Evolutionary conservation across 1,140 invertebrate genomes (phyloP), one percentile per base, ranked within the genome.

Genomic region (Antheraea mylitta): DNA sequence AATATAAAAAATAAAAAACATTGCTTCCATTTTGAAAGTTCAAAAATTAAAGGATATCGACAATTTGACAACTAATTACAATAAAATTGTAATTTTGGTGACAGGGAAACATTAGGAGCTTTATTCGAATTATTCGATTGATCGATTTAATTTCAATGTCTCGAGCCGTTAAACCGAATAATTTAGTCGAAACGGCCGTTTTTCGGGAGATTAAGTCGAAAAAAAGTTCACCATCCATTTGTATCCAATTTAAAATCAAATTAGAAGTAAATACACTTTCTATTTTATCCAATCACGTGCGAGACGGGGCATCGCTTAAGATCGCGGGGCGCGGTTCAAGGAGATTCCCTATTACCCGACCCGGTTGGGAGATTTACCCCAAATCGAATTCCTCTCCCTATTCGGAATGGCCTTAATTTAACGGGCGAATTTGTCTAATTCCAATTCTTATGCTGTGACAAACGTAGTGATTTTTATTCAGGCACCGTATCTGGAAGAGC

Each of bases 341-440:
- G 82, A 84, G 82, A 80, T 78, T 75, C 77, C 71, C 74, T 53
- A 82, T 82, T 86, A 81, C 74, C 80, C 77, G 69, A 78, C 70
- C 75, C 74, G 75, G 74, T 64, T 42, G 74, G 73, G 78, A 86
- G 85, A 87, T 88, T 90, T 85, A 81, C 78, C 80, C 81, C 77
- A 83, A 90, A 90, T 88, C 88, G 82, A 89, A 90, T 85, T 80
- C 81, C 74, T 76, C 71, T 77, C 74, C 73, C 66, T 67, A 75
- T 76, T 71, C 78, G 73, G 78, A 85, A 85, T 82, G 77, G 80
- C 81, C 83, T 85, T 89, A 90, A 90, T 90, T 90, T 88, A 88
- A 89, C 82, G 81, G 80, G 78, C 85, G 84, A 89, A 88, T 89
- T 90, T 87, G 83, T 89, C 82, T 88, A 88, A 89, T 90, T 88